These are phyloP conservation scores for Ochlodes sylvanus DNA, from an alignment of 2,888 invertebrate species.

Conservation along the genomic window DNA sequence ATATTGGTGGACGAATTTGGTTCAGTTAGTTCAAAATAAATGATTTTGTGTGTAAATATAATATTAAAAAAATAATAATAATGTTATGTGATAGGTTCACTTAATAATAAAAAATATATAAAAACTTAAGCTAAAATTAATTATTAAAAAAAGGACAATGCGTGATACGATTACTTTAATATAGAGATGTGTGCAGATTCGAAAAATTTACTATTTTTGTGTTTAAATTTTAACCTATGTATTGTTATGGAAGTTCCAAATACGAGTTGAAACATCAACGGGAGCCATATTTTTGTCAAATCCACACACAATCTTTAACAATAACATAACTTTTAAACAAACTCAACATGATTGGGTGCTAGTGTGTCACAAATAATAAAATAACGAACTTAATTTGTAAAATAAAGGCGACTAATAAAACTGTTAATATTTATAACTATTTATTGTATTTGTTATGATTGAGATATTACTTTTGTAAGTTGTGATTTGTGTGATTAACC, in stretches of 20 bases:
- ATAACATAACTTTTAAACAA: slow-evolving; percentile 47
- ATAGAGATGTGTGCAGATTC: slow-evolving; percentile 56
- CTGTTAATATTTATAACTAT: too few species aligned
- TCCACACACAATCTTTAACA: slow-evolving; percentile 47
- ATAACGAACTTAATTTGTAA: neutral
- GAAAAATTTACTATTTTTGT: neutral
- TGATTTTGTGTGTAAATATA: neutral
- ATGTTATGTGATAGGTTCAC: too few species aligned
- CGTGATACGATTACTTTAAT: slow-evolving; percentile 53
- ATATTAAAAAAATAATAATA: neutral
- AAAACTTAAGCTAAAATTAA: slow-evolving; percentile 22
- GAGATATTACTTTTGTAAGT: too few species aligned
- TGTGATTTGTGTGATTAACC: too few species aligned
- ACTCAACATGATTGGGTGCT: slow-evolving; percentile 25
- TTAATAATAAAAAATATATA: neutral
- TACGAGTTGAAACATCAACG: too few species aligned
- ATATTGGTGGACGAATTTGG: neutral
- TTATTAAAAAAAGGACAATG: slow-evolving; percentile 58
- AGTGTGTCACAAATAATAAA: slow-evolving; percentile 12
- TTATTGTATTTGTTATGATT: too few species aligned
- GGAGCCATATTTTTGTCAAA: neutral
- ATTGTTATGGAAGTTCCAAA: neutral
- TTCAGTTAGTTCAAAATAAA: neutral
- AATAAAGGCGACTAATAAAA: too few species aligned
- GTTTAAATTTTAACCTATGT: neutral